Base-by-base conservation (phyloP, 2,113 vertebrate genomes). In the Istiophorus platypterus region DNA sequence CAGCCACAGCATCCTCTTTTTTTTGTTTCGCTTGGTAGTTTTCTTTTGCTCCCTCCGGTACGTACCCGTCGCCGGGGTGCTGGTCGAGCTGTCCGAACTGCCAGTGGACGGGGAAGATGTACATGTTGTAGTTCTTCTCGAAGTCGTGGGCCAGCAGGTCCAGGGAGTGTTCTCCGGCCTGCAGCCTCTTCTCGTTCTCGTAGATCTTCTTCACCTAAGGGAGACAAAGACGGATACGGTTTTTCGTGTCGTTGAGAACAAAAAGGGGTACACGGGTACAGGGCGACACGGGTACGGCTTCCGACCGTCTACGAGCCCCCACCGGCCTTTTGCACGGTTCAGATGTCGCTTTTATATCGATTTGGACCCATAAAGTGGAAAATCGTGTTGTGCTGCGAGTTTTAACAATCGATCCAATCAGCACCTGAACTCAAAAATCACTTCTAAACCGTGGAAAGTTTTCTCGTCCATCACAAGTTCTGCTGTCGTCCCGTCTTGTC, bases 121-220 rank as follows among this genome's bases (percentile, higher is more conserved):
- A 99, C 98, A 99, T 99, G 92, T 99, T 98, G 96, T 99, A 99
- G 95, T 99, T 99, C 96, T 99, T 99, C 93, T 99, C 95, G 6
- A 99, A 99, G 95, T 99, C 98, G 0, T 96, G 95, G 37, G 96
- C 97, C 92, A 99, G 95, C 82, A 99, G 96, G 92, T 99, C 98
- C 95, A 99, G 90, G 0, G 98, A 95, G 92, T 99, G 97, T 0
- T 97, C 96, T 0, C 98, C 98, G 0, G 97, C 97, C 90, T 97
- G 95, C 90, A 99, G 95, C 64, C 98, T 96, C 95, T 98, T 99
- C 96, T 98, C 98, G 0, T 98, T 99, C 95, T 99, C 98, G 0
- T 95, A 97, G 93, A 99, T 99, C 94, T 99, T 99, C 96, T 97
- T 98, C 92, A 99, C 97, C 98, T 99, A 87, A 54, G 67, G 13